These are phyloP conservation scores for Colletes collaris DNA, from an alignment of 2,888 invertebrate genomes.

Conservation along the genomic window DNA sequence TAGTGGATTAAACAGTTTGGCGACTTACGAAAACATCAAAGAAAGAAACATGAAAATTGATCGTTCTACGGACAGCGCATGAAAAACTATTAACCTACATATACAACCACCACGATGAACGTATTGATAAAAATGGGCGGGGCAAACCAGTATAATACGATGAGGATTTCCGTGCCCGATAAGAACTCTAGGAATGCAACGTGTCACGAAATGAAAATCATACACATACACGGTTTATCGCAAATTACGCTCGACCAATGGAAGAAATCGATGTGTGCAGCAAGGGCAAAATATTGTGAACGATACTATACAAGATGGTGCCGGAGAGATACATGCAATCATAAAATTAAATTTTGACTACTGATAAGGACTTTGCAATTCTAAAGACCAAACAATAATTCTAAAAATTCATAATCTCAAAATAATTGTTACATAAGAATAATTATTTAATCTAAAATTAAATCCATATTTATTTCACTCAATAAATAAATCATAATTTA, in stretches of 20 bases:
- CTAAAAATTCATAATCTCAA: too few relatives aligned
- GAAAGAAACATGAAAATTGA: constrained; percentile 34
- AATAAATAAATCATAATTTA: too few relatives aligned
- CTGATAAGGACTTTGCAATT: too few relatives aligned
- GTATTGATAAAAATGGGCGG: constrained; percentile 59
- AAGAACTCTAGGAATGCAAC: constrained; percentile 48
- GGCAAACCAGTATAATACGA: constrained; percentile 46
- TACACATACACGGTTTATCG: not conserved
- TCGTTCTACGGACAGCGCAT: constrained; percentile 46
- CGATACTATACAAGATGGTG: not conserved
- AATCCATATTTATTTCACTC: too few relatives aligned
- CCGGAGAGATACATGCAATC: not conserved
- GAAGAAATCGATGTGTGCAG: not conserved
- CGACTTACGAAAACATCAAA: not conserved
- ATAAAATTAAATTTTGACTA: too few relatives aligned
- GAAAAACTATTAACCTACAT: constrained; percentile 65
- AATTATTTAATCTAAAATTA: too few relatives aligned
- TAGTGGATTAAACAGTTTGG: too few relatives aligned
- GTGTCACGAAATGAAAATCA: constrained; percentile 40
- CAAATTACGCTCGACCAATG: not conserved
- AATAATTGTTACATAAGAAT: too few relatives aligned
- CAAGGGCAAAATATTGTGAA: not conserved
- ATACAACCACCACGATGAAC: constrained; percentile 38
- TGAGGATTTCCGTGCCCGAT: constrained; percentile 54
- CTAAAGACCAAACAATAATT: too few relatives aligned